A percentile compares a stretch with the other conserved stretches of the same genome.
These are phyloP conservation scores for Clarias batrachus DNA, from an alignment of 2,113 vertebrate genomes.

Conservation along the genomic window DNA sequence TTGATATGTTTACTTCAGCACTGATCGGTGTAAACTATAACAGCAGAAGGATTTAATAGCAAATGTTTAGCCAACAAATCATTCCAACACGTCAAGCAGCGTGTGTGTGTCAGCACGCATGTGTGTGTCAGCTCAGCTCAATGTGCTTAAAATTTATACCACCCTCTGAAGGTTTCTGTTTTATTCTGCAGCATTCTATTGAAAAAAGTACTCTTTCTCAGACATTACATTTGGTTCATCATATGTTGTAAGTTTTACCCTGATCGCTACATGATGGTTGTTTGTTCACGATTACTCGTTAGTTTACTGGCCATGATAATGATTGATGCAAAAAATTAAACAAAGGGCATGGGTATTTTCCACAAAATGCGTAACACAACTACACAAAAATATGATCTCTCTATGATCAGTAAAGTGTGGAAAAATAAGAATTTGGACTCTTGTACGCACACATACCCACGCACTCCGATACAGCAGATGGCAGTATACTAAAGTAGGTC, in stretches of 20 bases:
- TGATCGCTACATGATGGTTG: neutral
- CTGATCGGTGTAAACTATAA: constrained; percentile 40
- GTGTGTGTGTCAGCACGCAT: neutral
- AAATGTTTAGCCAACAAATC: constrained; percentile 46
- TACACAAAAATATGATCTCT: neutral
- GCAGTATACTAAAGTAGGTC: neutral
- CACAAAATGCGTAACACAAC: neutral
- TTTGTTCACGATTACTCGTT: neutral
- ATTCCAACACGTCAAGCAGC: constrained; percentile 21
- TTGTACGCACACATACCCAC: neutral
- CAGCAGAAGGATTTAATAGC: constrained; percentile 26
- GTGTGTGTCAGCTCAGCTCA: neutral
- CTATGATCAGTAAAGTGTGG: neutral
- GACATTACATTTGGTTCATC: neutral
- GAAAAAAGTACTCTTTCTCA: neutral
- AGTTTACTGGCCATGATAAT: neutral
- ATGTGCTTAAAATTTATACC: neutral
- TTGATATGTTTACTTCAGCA: constrained; percentile 5
- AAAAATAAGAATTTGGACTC: neutral
- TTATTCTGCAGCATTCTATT: neutral
- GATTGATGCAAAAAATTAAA: neutral
- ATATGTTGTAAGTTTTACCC: neutral
- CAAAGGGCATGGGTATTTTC: too few relatives aligned
- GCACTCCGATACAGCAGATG: too few relatives aligned
- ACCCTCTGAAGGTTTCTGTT: neutral